Conservation (phyloP, 2,797 vertebrate genomes). For the Gastrophryne carolinensis region DNA sequence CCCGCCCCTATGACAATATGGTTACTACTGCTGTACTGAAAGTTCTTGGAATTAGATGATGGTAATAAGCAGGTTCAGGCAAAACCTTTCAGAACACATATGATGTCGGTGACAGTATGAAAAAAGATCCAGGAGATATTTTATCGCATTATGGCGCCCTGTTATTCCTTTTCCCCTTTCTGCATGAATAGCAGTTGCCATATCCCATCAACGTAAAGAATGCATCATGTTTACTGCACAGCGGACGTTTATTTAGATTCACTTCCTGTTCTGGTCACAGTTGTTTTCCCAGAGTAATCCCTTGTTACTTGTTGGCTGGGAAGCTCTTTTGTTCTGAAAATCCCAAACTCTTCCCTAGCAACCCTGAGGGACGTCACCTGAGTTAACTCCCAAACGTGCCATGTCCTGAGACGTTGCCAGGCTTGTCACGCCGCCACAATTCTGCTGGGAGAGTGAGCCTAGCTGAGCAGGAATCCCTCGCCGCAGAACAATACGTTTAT, state of each 20-base stretch:
- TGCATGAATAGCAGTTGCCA: too few species aligned
- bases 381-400: background rate
- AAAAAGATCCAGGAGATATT: too few species aligned
- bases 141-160: too few species aligned
- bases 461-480: background rate
- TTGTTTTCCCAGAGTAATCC: conserved; percentile 49
- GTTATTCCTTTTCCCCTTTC: too few species aligned
- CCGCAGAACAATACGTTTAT: background rate
- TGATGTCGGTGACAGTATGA: too few species aligned
- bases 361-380: conserved; percentile 51
- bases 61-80: too few species aligned
- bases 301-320: conserved; percentile 49
- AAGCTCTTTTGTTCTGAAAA: conserved; percentile 52
- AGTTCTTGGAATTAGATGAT: too few species aligned
- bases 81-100: too few species aligned
- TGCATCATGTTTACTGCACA: background rate
- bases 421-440: background rate
- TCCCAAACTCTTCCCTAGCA: conserved; percentile 56
- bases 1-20: too few species aligned
- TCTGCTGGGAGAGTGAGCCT: background rate
- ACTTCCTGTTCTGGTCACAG: conserved; percentile 45
- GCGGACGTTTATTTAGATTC: conserved; percentile 35
- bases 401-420: background rate
- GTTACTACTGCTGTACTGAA: too few species aligned
- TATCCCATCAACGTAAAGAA: background rate